Evolutionary conservation across 1,140 invertebrate genomes (phyloP), one percentile per base, ranked within the genome.

Genomic region (Phocides pigmalion): DNA sequence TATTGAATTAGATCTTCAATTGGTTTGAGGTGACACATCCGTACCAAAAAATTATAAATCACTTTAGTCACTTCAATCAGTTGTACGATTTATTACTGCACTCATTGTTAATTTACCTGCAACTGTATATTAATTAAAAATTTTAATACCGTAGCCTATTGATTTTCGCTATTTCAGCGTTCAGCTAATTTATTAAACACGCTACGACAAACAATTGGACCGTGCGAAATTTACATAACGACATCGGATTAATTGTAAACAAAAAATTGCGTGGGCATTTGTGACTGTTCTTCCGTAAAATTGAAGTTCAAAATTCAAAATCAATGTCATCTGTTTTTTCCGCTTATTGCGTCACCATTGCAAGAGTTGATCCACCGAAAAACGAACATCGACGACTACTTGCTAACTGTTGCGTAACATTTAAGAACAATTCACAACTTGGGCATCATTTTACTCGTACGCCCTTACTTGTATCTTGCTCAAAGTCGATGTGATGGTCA

Each of bases 301-400:
- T 74, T 64, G 75, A 72, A 76, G 75, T 72, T 76, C 74, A 68
- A 72, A 70, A 73, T 71, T 80, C 63, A 63, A 67, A 76, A 79
- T 77, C 81, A 84, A 78, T 81, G 74, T 82, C 76, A 74, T 47
- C 62, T 46, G 68, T 64, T 66, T 67, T 53, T 68, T 64, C 39
- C 51, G 68, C 72, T 70, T 74, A 72, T 86, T 83, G 81, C 79
- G 74, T 85, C 76, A 82, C 58, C 77, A 74, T 66, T 46, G 66
- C 72, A 64, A 74, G 66, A 72, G 72, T 74, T 71, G 73, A 65
- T 62, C 64, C 64, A 22, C 66, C 54, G 58, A 67, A 68, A 65
- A 66, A 69, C 68, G 71, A 66, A 4, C 5, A 8, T 3, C 5
- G 69, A 58, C 70, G 71, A 62, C 65, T 68, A 69, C 68, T 74